A percentile compares a stretch with the other conserved stretches of the same genome.
These are phyloP conservation scores for Syngnathus rostellatus DNA, from an alignment of 2,797 vertebrate genomes.

Conservation along the genomic window DNA sequence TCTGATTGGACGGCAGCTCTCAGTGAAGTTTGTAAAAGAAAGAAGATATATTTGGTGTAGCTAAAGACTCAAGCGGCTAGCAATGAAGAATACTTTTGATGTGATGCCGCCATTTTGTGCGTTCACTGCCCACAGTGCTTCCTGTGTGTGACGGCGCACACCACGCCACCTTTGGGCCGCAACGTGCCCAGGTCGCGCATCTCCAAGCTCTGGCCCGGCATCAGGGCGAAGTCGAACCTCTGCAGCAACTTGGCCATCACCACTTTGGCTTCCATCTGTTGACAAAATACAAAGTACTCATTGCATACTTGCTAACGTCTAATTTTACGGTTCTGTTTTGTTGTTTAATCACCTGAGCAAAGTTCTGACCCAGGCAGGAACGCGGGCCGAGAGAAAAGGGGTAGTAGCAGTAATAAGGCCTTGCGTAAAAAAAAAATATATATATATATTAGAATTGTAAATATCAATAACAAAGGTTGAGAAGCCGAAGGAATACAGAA, in stretches of 20 bases:
- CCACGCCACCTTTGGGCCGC: slow-evolving; percentile 74
- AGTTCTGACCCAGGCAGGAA: slow-evolving; percentile 79
- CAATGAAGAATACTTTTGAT: too few relatives aligned
- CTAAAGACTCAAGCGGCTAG: not conserved
- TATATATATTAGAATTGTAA: too few relatives aligned
- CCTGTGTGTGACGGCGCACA: slow-evolving; percentile 70
- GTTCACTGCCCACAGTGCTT: slow-evolving; percentile 9
- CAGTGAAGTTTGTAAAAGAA: not conserved
- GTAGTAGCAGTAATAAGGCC: slow-evolving; percentile 83
- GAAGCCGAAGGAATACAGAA: not conserved
- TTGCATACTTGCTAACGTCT: too few relatives aligned
- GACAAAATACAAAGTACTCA: slow-evolving; percentile 3
- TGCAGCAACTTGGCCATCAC: slow-evolving; percentile 88
- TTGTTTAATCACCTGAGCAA: slow-evolving; percentile 77
- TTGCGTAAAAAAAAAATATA: slow-evolving; percentile 27
- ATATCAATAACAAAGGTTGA: too few relatives aligned
- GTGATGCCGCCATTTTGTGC: not conserved
- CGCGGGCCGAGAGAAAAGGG: slow-evolving; percentile 84
- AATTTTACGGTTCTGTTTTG: not conserved
- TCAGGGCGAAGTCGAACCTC: slow-evolving; percentile 79
- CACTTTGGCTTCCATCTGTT: slow-evolving; percentile 87
- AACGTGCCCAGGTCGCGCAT: slow-evolving; percentile 72
- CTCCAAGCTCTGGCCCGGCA: slow-evolving; percentile 75
- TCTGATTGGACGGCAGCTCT: not conserved
- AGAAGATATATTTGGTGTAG: not conserved